Base-by-base conservation (phyloP, 2,888 invertebrate species). In the Halocaridina rubra region DNA sequence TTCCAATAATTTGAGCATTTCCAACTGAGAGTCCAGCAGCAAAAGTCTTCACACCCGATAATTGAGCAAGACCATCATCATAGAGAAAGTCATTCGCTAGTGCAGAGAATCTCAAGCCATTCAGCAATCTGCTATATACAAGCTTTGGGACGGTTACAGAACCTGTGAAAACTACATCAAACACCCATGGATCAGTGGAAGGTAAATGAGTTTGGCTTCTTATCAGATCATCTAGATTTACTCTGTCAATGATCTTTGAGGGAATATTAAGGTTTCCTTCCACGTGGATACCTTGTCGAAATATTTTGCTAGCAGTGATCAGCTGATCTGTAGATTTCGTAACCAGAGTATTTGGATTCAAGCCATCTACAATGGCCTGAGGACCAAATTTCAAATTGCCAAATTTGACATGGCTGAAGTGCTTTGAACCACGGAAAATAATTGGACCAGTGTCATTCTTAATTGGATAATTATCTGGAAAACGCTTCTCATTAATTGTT, bases 401-500 rank as follows among this genome's bases (percentile, higher is more conserved):
- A 57, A 79, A 69, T 29, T 53, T 22, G 10, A 79, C 46, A 19
- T 53, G 39, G 5, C 16, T 30, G 13, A 79, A 79, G 57, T 27
- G 10, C n/a, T 69, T 69, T 29, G 29, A 46, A 10, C 53, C 30
- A 2, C 46, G 29, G 10, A 79, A 79, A 3, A 69, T 57, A 10
- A 79, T 22, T 3, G 79, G 57, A 16, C 22, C n/a, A 2, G 5
- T 24, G 61, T 30, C 32, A 27, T 29, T 71, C 53, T 69, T 79
- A 7, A 79, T n/a, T 29, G 79, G 69, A 71, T 71, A 75, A 7
- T 81, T 39, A 0, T n/a, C 22, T 16, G 79, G 79, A 33, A 81
- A 81, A 2, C n/a, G 5, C 27, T 24, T 61, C 22, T 59, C 59
- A 46, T 74, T 81, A 16, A 81, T 39, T 1, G 8, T 61, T 0